These are phyloP conservation scores for Cricetomys ansorgei DNA, from an alignment of 2,113 vertebrate species.

Conservation along the genomic window DNA sequence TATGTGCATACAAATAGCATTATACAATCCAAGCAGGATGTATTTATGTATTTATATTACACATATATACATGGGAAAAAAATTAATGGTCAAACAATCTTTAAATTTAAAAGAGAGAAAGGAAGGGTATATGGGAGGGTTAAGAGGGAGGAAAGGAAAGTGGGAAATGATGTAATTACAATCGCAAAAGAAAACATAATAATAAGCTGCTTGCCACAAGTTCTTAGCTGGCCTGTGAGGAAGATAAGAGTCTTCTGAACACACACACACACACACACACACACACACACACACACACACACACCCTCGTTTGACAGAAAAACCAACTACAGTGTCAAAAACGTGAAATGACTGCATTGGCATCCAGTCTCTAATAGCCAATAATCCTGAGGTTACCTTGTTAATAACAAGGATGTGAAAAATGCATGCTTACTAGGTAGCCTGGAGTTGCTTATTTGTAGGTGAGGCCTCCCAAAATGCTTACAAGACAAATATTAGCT, in stretches of 20 bases:
- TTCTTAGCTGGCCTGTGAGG: not conserved
- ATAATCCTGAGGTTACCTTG: not conserved
- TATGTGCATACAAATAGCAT: not conserved
- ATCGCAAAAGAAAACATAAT: not conserved
- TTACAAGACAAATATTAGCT: not conserved
- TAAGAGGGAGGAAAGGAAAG: not conserved
- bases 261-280: not conserved
- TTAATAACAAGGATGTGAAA: constrained; percentile 14
- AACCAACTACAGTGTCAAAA: not conserved
- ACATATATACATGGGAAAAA: not conserved
- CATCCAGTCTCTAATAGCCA: not conserved
- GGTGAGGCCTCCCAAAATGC: not conserved
- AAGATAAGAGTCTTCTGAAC: not conserved
- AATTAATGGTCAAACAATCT: not conserved
- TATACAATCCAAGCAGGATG: not conserved
- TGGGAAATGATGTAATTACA: not conserved
- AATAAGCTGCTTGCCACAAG: not conserved
- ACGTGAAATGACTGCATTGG: not conserved
- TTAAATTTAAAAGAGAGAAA: not conserved
- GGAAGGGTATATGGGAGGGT: not conserved
- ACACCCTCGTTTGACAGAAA: not conserved
- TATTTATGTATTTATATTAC: not conserved
- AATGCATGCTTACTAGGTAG: constrained; percentile 37
- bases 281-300: not conserved
- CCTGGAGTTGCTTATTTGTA: not conserved